Conservation (phyloP, 2,113 vertebrate species). For the Siniperca chuatsi region DNA sequence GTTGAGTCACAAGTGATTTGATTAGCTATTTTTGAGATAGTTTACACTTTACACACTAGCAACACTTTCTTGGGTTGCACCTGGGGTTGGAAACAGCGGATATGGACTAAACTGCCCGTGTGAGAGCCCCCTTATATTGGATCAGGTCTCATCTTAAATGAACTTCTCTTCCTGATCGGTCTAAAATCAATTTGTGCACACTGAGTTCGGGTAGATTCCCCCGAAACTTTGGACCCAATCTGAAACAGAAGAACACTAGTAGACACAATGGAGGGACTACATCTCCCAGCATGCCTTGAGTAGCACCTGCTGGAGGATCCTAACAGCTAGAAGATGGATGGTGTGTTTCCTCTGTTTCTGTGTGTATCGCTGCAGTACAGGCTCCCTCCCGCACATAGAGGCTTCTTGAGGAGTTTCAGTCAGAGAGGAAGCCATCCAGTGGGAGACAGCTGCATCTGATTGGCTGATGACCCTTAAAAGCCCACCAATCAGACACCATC, state of each 20-base stretch:
- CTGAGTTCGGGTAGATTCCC: not conserved
- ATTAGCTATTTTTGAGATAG: too few species aligned
- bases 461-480: constrained; percentile 57
- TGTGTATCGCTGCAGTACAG: constrained; percentile 54
- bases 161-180: too few species aligned
- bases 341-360: constrained; percentile 52
- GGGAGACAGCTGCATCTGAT: constrained; percentile 59
- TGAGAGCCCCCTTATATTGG: not conserved
- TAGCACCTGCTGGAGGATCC: constrained; percentile 46
- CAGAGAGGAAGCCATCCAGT: constrained; percentile 63
- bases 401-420: constrained; percentile 62
- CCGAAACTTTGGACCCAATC: not conserved
- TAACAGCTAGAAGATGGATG: constrained; percentile 50
- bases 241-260: not conserved
- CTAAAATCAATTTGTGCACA: not conserved
- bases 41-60: too few species aligned
- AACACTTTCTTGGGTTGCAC: not conserved
- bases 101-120: not conserved
- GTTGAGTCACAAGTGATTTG: too few species aligned
- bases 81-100: not conserved
- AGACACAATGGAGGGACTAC: constrained; percentile 10
- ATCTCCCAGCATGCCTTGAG: constrained; percentile 53
- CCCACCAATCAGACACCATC: constrained; percentile 66
- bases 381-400: constrained; percentile 55
- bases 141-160: not conserved